Conservation (phyloP, 2,113 vertebrate genomes). For the Ptilonorhynchus violaceus region DNA sequence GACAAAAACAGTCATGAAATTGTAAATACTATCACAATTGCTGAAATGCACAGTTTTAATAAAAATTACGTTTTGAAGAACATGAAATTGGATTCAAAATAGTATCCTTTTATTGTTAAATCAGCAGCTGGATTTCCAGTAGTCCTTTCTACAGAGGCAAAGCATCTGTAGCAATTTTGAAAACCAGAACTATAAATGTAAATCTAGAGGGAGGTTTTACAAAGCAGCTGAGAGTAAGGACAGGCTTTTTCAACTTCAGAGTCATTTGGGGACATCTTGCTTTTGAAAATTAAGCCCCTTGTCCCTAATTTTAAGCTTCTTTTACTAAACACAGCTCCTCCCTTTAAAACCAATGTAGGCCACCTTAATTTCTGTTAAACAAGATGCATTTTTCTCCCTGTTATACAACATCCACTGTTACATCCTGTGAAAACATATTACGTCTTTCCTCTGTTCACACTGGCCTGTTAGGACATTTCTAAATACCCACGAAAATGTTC, state of each 20-base stretch:
- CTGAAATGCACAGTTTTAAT: background rate
- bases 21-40: background rate
- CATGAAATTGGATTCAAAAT: background rate
- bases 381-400: background rate
- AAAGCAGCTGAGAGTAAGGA: background rate
- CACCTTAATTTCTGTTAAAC: background rate
- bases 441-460: background rate
- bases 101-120: background rate
- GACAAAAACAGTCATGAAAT: background rate
- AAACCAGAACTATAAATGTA: background rate
- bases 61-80: background rate
- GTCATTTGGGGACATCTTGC: background rate
- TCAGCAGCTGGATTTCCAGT: background rate
- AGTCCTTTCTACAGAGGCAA: background rate
- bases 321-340: background rate
- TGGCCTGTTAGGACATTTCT: background rate
- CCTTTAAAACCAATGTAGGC: background rate
- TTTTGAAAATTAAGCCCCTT: background rate
- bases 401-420: background rate
- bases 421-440: background rate
- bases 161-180: background rate
- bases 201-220: background rate
- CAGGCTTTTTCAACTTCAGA: background rate
- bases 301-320: background rate
- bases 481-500: background rate